Evolutionary conservation across 2,797 vertebrate genomes (phyloP).

Genomic region (Diceros bicornis): DNA sequence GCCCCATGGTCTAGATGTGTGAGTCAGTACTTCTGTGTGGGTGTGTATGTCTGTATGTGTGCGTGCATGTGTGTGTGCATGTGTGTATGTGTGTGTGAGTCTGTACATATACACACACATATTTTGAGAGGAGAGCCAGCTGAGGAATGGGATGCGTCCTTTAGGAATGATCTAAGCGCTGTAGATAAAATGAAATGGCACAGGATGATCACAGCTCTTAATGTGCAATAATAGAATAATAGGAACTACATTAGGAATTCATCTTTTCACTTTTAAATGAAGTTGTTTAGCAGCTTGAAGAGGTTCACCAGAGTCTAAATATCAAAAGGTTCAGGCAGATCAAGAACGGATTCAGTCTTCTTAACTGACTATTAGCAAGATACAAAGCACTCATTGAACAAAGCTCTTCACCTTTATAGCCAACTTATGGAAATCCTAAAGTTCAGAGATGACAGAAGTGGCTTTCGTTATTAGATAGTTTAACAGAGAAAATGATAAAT

Average conservation of each 20-base stretch:
- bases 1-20: not conserved
- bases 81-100: not conserved
- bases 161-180: too few species aligned
- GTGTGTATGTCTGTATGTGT: not conserved
- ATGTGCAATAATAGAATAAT: not conserved
- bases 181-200: not conserved
- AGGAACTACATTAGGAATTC: not conserved
- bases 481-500: not conserved
- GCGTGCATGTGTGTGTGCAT: too few species aligned
- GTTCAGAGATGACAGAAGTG: not conserved
- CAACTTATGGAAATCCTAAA: not conserved
- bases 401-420: not conserved
- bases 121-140: not conserved
- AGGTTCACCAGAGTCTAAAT: not conserved
- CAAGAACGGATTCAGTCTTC: not conserved
- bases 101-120: accelerated
- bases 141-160: not conserved
- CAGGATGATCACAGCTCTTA: not conserved
- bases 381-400: not conserved
- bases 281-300: not conserved
- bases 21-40: not conserved
- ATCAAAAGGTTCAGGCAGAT: not conserved
- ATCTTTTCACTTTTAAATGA: not conserved
- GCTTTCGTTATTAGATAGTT: not conserved
- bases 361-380: not conserved